Evolutionary conservation across 2,888 invertebrate species (phyloP).

Genomic region (Eupithecia pulchellata): DNA sequence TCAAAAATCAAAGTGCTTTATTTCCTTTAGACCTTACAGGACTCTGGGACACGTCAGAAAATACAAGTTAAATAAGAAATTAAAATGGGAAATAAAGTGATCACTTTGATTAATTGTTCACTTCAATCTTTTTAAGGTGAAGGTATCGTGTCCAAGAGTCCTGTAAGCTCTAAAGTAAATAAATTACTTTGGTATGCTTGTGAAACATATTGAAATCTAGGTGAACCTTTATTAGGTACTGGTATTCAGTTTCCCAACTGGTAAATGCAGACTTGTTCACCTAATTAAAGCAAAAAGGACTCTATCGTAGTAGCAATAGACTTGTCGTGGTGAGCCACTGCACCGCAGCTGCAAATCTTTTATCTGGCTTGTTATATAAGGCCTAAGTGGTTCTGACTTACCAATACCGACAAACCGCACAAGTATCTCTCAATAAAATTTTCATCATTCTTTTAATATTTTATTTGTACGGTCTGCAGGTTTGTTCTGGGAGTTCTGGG

Average conservation of each 20-base stretch:
- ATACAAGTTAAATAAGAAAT: too few relatives aligned
- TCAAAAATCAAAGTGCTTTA: too few relatives aligned
- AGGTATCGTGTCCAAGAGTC: too few relatives aligned
- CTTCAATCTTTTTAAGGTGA: too few relatives aligned
- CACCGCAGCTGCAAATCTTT: conserved; percentile 8
- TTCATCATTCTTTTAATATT: neutral
- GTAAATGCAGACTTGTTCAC: conserved; percentile 16
- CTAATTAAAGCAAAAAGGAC: conserved; percentile 23
- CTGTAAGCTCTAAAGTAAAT: too few relatives aligned
- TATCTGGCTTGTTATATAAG: conserved; percentile 35
- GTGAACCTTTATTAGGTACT: conserved; percentile 17
- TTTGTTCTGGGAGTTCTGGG: neutral
- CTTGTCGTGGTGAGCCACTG: conserved; percentile 3
- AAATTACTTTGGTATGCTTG: too few relatives aligned
- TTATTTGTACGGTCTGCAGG: neutral
- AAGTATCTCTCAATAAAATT: neutral
- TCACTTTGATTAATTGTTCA: too few relatives aligned
- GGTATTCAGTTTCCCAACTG: conserved; percentile 31
- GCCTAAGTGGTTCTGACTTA: conserved; percentile 20
- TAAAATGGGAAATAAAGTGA: too few relatives aligned
- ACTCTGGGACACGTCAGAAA: too few relatives aligned
- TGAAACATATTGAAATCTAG: conserved; percentile 25
- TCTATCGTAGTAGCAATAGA: conserved; percentile 15
- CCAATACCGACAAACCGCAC: conserved; percentile 21
- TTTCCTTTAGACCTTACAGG: too few relatives aligned